These are phyloP conservation scores for Diarsia mendica DNA, from an alignment of 2,888 invertebrate species.

Conservation along the genomic window DNA sequence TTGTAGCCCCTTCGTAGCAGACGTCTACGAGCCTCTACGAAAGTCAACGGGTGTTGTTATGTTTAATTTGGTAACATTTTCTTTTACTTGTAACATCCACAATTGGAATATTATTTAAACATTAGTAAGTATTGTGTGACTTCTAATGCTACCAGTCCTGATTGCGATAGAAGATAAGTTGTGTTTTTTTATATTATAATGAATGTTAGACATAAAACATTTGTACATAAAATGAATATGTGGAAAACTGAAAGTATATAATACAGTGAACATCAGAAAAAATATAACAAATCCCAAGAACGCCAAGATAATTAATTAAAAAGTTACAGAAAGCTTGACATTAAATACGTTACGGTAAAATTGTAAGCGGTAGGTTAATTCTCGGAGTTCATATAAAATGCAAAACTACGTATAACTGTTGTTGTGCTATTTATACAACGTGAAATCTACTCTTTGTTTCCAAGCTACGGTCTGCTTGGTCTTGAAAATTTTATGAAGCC, in stretches of 20 bases:
- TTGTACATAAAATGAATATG: too few relatives aligned
- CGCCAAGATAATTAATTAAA: slow-evolving; percentile 45
- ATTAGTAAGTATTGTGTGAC: neutral
- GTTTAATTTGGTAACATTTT: slow-evolving; percentile 47
- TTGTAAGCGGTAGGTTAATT: slow-evolving; percentile 29
- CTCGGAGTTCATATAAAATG: slow-evolving; percentile 38
- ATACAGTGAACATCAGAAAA: slow-evolving; percentile 24
- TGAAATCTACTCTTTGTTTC: slow-evolving; percentile 54
- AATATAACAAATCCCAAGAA: slow-evolving; percentile 17
- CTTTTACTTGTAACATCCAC: slow-evolving; percentile 3
- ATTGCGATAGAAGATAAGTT: neutral
- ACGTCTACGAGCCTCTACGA: slow-evolving; percentile 7
- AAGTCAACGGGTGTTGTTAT: slow-evolving; percentile 26
- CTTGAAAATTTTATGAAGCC: slow-evolving; percentile 62
- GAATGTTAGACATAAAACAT: neutral
- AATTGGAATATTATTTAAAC: neutral
- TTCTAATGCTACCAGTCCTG: neutral
- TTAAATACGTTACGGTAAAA: slow-evolving; percentile 31
- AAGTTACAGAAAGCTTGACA: slow-evolving; percentile 38
- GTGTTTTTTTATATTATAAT: neutral
- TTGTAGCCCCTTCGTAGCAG: slow-evolving; percentile 25
- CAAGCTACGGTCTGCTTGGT: slow-evolving; percentile 43
- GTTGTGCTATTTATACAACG: slow-evolving; percentile 47
- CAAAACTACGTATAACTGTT: slow-evolving; percentile 36
- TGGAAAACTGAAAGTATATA: neutral